phyloP scores from a whole-genome alignment of 2,113 vertebrate species.

The Psephotus haematonotus region DNA sequence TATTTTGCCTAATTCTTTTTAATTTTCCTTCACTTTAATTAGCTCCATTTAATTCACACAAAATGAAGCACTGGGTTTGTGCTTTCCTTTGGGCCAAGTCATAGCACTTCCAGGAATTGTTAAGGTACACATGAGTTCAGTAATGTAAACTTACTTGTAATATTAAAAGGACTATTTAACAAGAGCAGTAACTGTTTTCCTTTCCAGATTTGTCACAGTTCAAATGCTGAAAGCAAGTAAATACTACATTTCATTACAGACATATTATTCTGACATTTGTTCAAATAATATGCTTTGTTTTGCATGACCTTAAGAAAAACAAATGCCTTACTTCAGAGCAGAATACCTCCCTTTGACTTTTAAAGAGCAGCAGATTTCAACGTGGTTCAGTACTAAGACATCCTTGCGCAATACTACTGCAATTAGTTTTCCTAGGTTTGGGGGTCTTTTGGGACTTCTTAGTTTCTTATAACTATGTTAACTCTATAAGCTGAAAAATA shows the following conservation, averaged over 20 bases:
- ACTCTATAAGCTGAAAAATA: background rate
- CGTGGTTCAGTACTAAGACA: background rate
- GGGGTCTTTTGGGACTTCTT: background rate
- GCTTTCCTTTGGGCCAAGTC: constrained; percentile 60
- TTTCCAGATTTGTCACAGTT: constrained; percentile 55
- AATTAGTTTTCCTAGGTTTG: background rate
- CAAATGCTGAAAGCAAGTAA: constrained; percentile 39
- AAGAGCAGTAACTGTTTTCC: constrained; percentile 40
- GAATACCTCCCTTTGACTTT: background rate
- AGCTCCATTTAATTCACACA: constrained; percentile 49
- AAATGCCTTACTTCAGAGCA: constrained; percentile 19
- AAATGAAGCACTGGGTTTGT: constrained; percentile 24
- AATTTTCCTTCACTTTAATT: constrained; percentile 47
- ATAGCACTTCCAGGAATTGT: constrained; percentile 41
- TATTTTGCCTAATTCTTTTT: constrained; percentile 39
- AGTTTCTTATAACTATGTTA: background rate
- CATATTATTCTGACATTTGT: constrained; percentile 58
- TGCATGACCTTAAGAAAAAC: constrained; percentile 48
- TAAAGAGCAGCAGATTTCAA: background rate
- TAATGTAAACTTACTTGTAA: constrained; percentile 44
- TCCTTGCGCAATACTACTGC: background rate
- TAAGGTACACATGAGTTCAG: constrained; percentile 41
- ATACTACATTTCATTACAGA: constrained; percentile 45
- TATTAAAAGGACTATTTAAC: constrained; percentile 60
- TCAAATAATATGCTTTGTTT: constrained; percentile 52